Percentiles rank a stretch among this genome's conserved stretches.
Evolutionary conservation across 2,888 invertebrate genomes (phyloP).

Genomic region (Pollenia angustigena): DNA sequence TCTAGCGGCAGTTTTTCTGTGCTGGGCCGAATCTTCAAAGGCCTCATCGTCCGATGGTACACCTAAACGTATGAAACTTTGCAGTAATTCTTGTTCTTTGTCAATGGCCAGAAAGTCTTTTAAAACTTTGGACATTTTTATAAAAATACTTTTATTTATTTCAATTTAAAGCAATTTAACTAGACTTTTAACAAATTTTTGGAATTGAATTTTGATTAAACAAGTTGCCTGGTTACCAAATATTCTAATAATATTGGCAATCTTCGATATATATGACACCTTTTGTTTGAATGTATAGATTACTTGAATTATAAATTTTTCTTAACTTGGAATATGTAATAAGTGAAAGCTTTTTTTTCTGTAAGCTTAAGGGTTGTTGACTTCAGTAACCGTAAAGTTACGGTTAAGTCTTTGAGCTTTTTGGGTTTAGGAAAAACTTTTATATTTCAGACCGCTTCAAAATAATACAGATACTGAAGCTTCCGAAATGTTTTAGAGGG

Average conservation of each 20-base stretch:
- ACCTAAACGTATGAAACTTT: conserved; percentile 91
- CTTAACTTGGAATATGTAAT: neutral
- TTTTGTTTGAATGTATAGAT: neutral
- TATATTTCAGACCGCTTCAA: no score
- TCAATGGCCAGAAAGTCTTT: conserved; percentile 88
- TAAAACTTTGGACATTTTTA: conserved; percentile 84
- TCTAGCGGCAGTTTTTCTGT: conserved; percentile 57
- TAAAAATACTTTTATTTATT: neutral
- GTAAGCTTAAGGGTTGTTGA: no score
- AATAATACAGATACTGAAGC: no score
- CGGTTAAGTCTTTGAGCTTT: no score
- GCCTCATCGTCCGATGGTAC: conserved; percentile 85
- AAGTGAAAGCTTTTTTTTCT: neutral
- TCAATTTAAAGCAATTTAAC: neutral
- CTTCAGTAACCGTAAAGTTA: no score
- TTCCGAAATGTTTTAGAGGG: no score
- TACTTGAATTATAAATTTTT: conserved; percentile 1
- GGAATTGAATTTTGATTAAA: conserved; percentile 15
- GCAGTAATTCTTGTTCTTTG: conserved; percentile 90
- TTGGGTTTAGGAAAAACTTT: no score
- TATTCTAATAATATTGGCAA: conserved; percentile 38
- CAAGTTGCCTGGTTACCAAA: conserved; percentile 63
- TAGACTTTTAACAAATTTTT: neutral
- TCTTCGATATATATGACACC: conserved; percentile 64
- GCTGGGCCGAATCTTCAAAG: conserved; percentile 83